These are phyloP conservation scores for Rhagoletis zephyria DNA, from an alignment of 1,140 invertebrate genomes.

Conservation along the genomic window DNA sequence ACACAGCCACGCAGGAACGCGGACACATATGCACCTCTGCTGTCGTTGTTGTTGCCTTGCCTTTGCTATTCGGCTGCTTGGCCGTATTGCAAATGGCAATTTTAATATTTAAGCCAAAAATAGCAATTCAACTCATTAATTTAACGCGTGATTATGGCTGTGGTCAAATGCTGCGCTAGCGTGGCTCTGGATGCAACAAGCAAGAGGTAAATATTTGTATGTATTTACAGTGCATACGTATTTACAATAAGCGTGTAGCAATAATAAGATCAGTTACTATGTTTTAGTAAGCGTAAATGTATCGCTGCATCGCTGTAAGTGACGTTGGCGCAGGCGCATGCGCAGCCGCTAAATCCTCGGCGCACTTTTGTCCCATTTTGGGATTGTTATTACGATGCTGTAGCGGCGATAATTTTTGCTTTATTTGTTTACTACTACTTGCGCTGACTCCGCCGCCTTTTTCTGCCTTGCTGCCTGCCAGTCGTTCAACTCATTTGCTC, in stretches of 20 bases:
- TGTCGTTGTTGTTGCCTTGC: background rate
- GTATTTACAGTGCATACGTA: background rate
- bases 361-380: background rate
- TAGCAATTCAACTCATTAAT: slow-evolving; percentile 70
- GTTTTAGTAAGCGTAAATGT: background rate
- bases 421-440: slow-evolving; percentile 14
- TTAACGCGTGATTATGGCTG: slow-evolving; percentile 72
- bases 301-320: background rate
- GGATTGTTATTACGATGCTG: background rate
- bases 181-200: slow-evolving; percentile 3
- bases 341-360: background rate
- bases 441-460: background rate
- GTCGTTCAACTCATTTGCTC: slow-evolving; percentile 19
- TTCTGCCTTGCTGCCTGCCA: too few species aligned
- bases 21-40: background rate
- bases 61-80: background rate
- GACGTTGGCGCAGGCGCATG: slow-evolving; percentile 11
- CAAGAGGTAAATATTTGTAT: background rate
- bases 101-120: slow-evolving; percentile 50
- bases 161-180: slow-evolving; percentile 63
- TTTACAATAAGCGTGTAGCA: background rate
- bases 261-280: background rate
- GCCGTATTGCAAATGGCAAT: slow-evolving; percentile 21
- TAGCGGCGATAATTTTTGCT: slow-evolving; percentile 12
- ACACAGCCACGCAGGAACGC: slow-evolving; percentile 40